Base-by-base conservation (phyloP, 2,797 vertebrate species). In the Phoeniculus purpureus region DNA sequence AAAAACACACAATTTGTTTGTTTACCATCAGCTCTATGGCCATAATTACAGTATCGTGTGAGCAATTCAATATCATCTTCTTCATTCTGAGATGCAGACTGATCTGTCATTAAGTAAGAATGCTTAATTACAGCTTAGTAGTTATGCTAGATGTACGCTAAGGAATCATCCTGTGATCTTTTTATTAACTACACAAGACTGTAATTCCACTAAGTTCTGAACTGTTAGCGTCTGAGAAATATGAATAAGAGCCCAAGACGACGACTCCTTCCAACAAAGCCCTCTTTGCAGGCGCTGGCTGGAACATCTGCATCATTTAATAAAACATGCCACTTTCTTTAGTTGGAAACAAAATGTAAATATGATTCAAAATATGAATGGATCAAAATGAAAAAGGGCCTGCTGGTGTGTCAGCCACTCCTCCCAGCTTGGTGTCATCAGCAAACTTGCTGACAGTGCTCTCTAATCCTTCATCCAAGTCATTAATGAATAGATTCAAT, bases 231-330 rank as follows among this genome's bases (percentile, higher is more conserved):
- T 43, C 74, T 70, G 58, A 90, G 65, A 73, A 85, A 80, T 50
- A 85, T 10, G 15, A 90, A 17, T 59, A 66, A 84, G n/a, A 77
- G 45, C 12, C 2, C 62, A 83, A 66, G 48, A 70, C 10, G 20
- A n/a, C 66, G 62, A 26, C 20, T 80, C 45, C 61, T 37, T 80
- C 61, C n/a, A n/a, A n/a, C n/a, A n/a, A n/a, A n/a, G n/a, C n/a
- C n/a, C 74, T 70, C 84, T 86, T 86, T 66, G 81, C 54, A 83
- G 64, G 67, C 34, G 83, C 60, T 48, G 12, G 20, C 48, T 78
- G 40, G 48, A 90, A 90, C 59, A 92, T 78, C 62, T 90, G 84
- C 62, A 83, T 61, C 14, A 29, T 89, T 80, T 94, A 78, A 79
- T 84, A 85, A 90, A 18, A 67, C 27, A 50, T 37, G 47, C 12